Evolutionary conservation across 1,140 invertebrate species (phyloP), one percentile per base, ranked within the genome.

Genomic region (Drosophila jambulina): DNA sequence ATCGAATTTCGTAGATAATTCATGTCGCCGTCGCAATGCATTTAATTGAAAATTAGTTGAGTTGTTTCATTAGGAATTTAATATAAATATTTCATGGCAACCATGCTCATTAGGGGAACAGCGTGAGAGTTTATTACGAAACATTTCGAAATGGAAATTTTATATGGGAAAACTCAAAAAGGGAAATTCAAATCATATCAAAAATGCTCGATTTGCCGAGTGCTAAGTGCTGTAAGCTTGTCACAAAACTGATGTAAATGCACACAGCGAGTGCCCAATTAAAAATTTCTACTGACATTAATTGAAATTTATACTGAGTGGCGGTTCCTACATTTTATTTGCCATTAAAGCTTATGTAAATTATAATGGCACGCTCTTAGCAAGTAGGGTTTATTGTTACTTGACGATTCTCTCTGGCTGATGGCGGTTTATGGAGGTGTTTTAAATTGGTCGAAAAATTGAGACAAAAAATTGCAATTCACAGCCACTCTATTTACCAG

Each of bases 21-120:
- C 17, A 49, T 49, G 21, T 43, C 17, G 29, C 27, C 25, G 13
- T 43, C 9, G 43, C 34, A 21, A 54, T 48, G 46, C 46, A 67
- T 64, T 69, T 53, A 38, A 27, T 46, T 56, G 34, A 25, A 56
- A 56, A 38, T 56, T 56, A 56, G 27, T 71, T 27, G n/a, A 62
- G 42, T 72, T 69, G 10, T 69, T 74, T 54, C 38, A 53, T 49
- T 49, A 43, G 62, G 59, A 68, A 64, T 68, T 70, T 45, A 67
- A 68, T 70, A 67, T 25, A 43, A 53, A 34, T 34, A 38, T 67
- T 67, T 43, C 0, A 38, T 40, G 53, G 34, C 15, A 23, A 23
- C 4, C 34, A 7, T 4, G 19, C 32, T 36, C 29, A 54, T 54
- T 54, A 56, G 51, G n/a, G 21, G 19, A 19, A 19, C 25, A 21